Percentiles rank a stretch among this genome's conserved stretches.
These are phyloP conservation scores for Napeogenes sylphis DNA, from an alignment of 2,888 invertebrate species.

Conservation along the genomic window DNA sequence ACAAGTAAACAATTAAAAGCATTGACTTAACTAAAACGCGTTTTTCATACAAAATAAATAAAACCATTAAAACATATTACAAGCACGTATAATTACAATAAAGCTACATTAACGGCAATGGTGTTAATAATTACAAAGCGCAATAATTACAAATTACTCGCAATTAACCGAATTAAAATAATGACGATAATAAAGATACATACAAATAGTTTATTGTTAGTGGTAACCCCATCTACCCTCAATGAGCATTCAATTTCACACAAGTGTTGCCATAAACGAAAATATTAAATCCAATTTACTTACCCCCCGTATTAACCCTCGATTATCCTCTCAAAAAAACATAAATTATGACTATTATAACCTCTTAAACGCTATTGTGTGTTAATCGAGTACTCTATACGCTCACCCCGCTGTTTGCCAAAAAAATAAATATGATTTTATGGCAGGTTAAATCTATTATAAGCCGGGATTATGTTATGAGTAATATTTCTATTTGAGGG, in stretches of 20 bases:
- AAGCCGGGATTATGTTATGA: constrained; percentile 74
- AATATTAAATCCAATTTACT: constrained; percentile 77
- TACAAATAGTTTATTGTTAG: background rate
- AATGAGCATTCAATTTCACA: constrained; percentile 74
- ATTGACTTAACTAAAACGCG: no score
- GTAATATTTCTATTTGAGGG: constrained; percentile 74
- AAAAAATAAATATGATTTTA: constrained; percentile 73
- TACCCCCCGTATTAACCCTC: constrained; percentile 60
- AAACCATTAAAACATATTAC: background rate
- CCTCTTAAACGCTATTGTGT: constrained; percentile 64
- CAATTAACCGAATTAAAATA: constrained; percentile 2
- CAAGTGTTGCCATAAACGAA: constrained; percentile 69
- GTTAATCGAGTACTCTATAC: constrained; percentile 63
- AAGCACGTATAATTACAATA: background rate
- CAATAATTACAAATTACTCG: constrained; percentile 28
- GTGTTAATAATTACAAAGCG: constrained; percentile 25
- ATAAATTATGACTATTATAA: constrained; percentile 74
- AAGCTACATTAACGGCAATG: background rate
- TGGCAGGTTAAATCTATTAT: constrained; percentile 77
- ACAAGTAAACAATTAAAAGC: no score
- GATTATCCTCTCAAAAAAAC: constrained; percentile 65
- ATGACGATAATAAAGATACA: background rate
- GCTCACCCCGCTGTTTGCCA: constrained; percentile 63
- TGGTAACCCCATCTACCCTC: constrained; percentile 62
- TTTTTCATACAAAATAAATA: background rate